Percentiles rank a stretch among this genome's conserved stretches.
phyloP scores from a whole-genome alignment of 1,140 invertebrate genomes.

The Drosophila willistoni region DNA sequence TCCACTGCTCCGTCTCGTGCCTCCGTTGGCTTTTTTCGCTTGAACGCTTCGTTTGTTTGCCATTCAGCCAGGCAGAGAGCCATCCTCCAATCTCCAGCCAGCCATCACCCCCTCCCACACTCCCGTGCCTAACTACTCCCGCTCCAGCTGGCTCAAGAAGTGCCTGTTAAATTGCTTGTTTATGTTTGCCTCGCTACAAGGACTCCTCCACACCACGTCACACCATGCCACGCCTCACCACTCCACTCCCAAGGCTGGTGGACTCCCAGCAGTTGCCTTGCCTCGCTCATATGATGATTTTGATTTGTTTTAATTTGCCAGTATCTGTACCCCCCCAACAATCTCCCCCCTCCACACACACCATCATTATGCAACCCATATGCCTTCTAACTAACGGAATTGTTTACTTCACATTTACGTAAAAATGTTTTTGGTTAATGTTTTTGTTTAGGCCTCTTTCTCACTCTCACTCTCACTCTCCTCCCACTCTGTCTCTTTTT shows the following conservation, averaged over 20 bases:
- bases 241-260: too few relatives aligned
- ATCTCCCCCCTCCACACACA: neutral
- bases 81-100: constrained; percentile 24
- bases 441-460: constrained; percentile 58
- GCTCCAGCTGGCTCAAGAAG: constrained; percentile 21
- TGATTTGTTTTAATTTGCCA: constrained; percentile 78
- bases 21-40: constrained; percentile 72
- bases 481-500: too few relatives aligned
- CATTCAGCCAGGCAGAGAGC: constrained; percentile 60
- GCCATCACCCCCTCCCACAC: constrained; percentile 1
- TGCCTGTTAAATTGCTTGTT: constrained; percentile 80
- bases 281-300: constrained; percentile 76
- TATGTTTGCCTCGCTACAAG: constrained; percentile 64
- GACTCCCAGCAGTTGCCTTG: constrained; percentile 39
- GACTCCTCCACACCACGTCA: neutral
- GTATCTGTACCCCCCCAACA: neutral
- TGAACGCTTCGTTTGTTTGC: constrained; percentile 81
- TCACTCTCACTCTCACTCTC: neutral
- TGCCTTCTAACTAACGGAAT: constrained; percentile 10
- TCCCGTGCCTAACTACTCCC: constrained; percentile 21
- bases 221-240: too few relatives aligned
- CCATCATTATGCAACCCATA: constrained; percentile 15
- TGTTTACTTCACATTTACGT: constrained; percentile 41
- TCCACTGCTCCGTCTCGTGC: constrained; percentile 23
- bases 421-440: constrained; percentile 64